A percentile compares a stretch with the other conserved stretches of the same genome.
Conservation (phyloP, 2,113 vertebrate genomes). For the Cyanoramphus novaezelandiae region DNA sequence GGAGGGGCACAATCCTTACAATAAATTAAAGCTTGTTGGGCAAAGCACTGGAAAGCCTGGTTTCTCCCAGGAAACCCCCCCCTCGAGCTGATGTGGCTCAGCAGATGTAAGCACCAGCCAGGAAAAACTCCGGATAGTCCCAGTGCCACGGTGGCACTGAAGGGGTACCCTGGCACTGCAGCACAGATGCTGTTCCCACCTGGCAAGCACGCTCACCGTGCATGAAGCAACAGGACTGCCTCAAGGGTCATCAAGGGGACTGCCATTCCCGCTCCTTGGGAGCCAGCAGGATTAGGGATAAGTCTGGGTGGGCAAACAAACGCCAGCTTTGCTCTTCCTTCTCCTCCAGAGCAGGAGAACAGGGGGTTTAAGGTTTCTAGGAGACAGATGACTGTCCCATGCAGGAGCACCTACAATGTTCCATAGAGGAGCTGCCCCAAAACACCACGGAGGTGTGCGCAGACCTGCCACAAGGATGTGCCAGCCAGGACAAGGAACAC, state of each 20-base stretch:
- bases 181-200: background rate
- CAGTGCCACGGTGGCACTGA: background rate
- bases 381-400: background rate
- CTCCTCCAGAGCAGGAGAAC: background rate
- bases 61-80: background rate
- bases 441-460: background rate
- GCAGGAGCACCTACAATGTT: background rate
- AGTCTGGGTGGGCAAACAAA: background rate
- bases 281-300: background rate
- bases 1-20: background rate
- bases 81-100: background rate
- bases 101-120: background rate
- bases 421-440: background rate
- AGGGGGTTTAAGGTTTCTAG: background rate
- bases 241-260: background rate
- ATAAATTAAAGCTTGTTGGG: background rate
- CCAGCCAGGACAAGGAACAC: background rate
- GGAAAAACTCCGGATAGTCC: background rate
- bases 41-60: background rate
- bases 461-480: background rate
- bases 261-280: background rate
- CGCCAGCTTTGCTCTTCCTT: background rate
- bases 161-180: background rate
- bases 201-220: rapidly evolving
- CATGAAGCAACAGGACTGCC: rapidly evolving